Evolutionary conservation across 2,888 invertebrate species (phyloP).

Genomic region (Lacanobia oleracea): DNA sequence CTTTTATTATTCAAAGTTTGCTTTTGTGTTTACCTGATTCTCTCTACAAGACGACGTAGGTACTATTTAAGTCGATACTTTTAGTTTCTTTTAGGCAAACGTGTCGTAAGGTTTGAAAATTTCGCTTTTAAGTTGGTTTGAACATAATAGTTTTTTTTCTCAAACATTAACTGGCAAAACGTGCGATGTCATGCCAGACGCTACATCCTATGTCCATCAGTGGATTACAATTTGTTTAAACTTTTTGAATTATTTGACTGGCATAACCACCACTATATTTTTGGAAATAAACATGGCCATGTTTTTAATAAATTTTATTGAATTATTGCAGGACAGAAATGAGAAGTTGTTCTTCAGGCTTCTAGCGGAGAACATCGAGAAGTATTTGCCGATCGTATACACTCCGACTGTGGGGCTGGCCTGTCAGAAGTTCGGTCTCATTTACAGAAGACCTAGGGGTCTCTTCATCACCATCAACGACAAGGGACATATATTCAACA

Average conservation of each 20-base stretch:
- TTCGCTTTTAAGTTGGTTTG: background rate
- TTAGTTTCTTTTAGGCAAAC: too few species aligned
- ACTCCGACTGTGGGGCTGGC: slow-evolving; percentile 99
- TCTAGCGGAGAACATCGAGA: slow-evolving; percentile 97
- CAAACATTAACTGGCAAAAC: background rate
- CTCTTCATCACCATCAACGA: slow-evolving; percentile 99
- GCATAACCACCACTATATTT: background rate
- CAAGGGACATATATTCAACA: slow-evolving; percentile 97
- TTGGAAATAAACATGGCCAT: slow-evolving; percentile 11
- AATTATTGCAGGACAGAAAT: slow-evolving; percentile 95
- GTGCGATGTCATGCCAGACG: background rate
- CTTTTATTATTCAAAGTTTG: slow-evolving; percentile 20
- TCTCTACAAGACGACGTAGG: background rate
- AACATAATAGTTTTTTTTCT: background rate
- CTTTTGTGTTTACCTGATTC: background rate
- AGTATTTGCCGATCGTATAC: slow-evolving; percentile 99
- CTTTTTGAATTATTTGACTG: background rate
- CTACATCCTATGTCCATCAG: background rate
- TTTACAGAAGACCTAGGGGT: slow-evolving; percentile 98
- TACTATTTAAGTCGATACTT: background rate
- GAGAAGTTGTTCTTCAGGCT: slow-evolving; percentile 98
- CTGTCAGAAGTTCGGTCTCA: slow-evolving; percentile 98
- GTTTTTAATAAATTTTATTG: slow-evolving; percentile 69
- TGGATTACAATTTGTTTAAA: background rate
- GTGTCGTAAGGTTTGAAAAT: background rate